Evolutionary conservation across 1,140 invertebrate species (phyloP).

Genomic region (Drosophila serrata): DNA sequence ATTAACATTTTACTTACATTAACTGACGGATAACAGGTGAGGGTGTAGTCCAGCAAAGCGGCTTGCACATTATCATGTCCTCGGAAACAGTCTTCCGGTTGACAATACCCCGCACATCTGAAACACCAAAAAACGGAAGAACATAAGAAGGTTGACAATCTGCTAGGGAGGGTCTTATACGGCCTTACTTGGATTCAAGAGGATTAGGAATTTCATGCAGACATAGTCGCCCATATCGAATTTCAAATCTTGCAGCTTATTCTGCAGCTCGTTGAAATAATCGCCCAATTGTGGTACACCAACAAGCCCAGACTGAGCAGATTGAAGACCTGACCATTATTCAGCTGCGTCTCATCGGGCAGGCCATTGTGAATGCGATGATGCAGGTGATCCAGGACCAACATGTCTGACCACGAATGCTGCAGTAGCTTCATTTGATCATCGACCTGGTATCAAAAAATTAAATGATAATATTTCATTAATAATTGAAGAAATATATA

Average conservation of each 20-base stretch:
- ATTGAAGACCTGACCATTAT: slow-evolving; percentile 98
- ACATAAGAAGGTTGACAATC: slow-evolving; percentile 9
- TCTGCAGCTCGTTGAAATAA: slow-evolving; percentile 95
- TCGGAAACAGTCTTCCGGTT: slow-evolving; percentile 96
- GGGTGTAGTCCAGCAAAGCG: slow-evolving; percentile 94
- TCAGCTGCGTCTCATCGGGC: slow-evolving; percentile 95
- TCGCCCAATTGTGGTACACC: slow-evolving; percentile 93
- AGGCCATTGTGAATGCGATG: slow-evolving; percentile 97
- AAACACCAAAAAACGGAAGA: slow-evolving; percentile 66
- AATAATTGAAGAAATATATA: not conserved
- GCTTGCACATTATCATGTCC: slow-evolving; percentile 96
- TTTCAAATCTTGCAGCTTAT: slow-evolving; percentile 96
- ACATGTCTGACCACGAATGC: slow-evolving; percentile 98
- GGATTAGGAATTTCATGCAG: slow-evolving; percentile 98
- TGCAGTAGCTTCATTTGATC: slow-evolving; percentile 99
- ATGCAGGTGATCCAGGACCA: slow-evolving; percentile 98
- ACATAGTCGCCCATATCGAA: slow-evolving; percentile 98
- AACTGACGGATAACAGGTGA: slow-evolving; percentile 93
- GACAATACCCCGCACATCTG: slow-evolving; percentile 95
- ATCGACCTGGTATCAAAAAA: slow-evolving; percentile 91
- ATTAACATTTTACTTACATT: slow-evolving; percentile 62
- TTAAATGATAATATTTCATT: not conserved
- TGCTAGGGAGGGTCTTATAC: not conserved
- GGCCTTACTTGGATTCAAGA: slow-evolving; percentile 97
- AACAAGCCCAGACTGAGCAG: slow-evolving; percentile 95